These are phyloP conservation scores for Xiphorhynchus erythropygius DNA, from an alignment of 2,797 vertebrate genomes.

Conservation along the genomic window DNA sequence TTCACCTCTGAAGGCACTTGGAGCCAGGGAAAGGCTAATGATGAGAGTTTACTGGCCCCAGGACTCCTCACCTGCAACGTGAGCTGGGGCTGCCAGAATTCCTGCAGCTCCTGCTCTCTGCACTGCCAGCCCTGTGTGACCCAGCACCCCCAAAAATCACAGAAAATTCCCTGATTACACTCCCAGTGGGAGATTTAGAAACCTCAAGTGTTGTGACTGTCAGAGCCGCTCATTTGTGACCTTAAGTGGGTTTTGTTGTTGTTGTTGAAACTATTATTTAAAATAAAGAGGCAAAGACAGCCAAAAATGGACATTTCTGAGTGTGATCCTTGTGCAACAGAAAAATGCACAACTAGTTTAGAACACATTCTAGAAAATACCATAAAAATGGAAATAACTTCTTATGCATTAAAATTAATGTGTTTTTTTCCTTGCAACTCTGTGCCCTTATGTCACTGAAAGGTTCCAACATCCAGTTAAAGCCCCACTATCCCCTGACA, in stretches of 20 bases:
- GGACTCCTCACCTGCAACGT: not conserved
- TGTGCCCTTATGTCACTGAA: not conserved
- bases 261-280: not conserved
- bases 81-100: not conserved
- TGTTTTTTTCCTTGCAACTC: not conserved
- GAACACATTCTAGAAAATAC: not conserved
- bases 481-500: not conserved
- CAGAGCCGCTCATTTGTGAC: not conserved
- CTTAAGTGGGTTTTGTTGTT: not conserved
- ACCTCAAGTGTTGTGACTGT: accelerated
- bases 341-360: no score
- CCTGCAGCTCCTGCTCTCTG: not conserved
- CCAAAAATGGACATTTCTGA: not conserved
- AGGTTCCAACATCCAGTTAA: not conserved
- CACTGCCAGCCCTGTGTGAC: accelerated
- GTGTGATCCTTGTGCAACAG: not conserved
- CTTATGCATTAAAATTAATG: not conserved
- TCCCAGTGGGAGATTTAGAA: accelerated
- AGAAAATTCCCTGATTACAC: not conserved
- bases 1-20: not conserved
- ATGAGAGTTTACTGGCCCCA: not conserved
- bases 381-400: not conserved
- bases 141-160: not conserved
- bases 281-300: not conserved
- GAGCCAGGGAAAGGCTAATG: not conserved